These are phyloP conservation scores for Leuctra nigra DNA, from an alignment of 2,888 invertebrate genomes.

Conservation along the genomic window DNA sequence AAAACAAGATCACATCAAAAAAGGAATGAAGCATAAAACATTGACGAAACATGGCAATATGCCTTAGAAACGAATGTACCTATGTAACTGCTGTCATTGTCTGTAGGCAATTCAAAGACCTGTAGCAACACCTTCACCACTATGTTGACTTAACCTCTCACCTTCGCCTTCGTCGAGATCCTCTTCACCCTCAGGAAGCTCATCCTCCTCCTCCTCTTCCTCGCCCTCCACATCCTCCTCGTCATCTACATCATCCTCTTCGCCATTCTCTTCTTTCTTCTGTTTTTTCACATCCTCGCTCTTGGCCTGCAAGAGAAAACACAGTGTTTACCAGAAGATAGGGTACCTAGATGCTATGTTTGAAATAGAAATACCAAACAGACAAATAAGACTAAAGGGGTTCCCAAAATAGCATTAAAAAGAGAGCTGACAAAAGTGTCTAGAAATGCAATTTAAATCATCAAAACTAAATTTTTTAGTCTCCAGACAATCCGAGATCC, in stretches of 20 bases:
- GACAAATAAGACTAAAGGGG: too few species aligned
- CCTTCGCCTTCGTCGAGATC: conserved; percentile 55
- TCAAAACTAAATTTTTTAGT: too few species aligned
- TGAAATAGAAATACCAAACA: background rate
- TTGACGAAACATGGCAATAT: too few species aligned
- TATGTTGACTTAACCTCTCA: too few species aligned
- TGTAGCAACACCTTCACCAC: too few species aligned
- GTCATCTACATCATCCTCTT: conserved; percentile 60
- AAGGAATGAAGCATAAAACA: too few species aligned
- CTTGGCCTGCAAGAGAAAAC: conserved; percentile 34
- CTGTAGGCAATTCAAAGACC: too few species aligned
- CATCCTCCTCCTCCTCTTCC: conserved; percentile 56
- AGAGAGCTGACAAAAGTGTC: background rate
- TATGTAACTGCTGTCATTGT: too few species aligned
- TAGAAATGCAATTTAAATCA: conserved; percentile 9
- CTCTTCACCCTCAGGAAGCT: conserved; percentile 55
- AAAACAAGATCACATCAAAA: too few species aligned
- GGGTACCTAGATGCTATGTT: background rate
- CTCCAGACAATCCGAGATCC: too few species aligned
- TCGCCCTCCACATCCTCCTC: conserved; percentile 56
- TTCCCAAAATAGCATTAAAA: background rate
- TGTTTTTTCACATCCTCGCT: conserved; percentile 66
- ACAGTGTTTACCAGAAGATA: background rate
- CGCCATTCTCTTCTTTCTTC: conserved; percentile 72
- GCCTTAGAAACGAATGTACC: too few species aligned